A percentile compares a stretch with the other conserved stretches of the same genome.
Conservation (phyloP, 53 echinoderm and acorn worm species). For the Zoroaster sp. region DNA sequence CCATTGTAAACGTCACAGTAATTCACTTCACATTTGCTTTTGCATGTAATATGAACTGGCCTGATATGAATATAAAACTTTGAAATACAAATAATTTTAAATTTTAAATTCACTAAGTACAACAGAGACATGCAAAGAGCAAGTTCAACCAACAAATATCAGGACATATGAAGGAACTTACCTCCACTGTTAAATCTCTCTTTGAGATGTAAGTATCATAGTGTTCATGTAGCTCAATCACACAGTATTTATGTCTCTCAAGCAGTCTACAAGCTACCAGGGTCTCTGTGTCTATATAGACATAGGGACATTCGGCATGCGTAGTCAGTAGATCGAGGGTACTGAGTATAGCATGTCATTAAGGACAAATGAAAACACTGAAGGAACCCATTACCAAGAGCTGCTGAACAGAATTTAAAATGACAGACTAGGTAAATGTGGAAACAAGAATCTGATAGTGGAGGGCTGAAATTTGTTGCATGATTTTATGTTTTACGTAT, state of each 20-base stretch:
- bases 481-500: no score
- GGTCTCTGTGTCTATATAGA: constrained; percentile 94
- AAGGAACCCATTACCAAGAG: no score
- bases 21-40: neutral
- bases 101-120: neutral
- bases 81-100: neutral
- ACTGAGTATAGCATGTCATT: constrained; percentile 72
- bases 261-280: constrained; percentile 73
- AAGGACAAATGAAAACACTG: constrained; percentile 48
- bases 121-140: neutral
- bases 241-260: constrained; percentile 86
- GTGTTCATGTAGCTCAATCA: constrained; percentile 92
- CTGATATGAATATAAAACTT: neutral
- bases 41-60: neutral
- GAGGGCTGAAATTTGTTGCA: no score
- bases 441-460: no score
- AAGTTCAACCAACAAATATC: no score
- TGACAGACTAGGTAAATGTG: no score
- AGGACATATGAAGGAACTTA: neutral
- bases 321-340: constrained; percentile 89
- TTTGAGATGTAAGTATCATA: constrained; percentile 98
- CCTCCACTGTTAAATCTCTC: constrained; percentile 90
- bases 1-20: no score
- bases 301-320: constrained; percentile 91
- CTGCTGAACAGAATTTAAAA: no score